Conservation (phyloP, 2,888 invertebrate genomes). For the Rhaphigaster nebulosa region DNA sequence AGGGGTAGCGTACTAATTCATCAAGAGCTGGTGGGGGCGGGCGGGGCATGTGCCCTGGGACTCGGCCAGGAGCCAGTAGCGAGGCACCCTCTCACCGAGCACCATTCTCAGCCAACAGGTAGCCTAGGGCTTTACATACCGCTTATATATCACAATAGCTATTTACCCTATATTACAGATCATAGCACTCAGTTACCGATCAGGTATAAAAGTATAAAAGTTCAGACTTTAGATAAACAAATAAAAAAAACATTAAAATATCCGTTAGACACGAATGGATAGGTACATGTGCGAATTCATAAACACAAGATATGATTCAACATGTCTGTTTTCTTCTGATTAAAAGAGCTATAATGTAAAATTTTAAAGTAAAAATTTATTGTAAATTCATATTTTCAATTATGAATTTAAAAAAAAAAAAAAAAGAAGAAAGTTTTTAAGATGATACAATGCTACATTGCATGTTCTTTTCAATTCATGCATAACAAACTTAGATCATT, state of each 20-base stretch:
- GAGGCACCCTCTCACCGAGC: not conserved
- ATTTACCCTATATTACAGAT: not conserved
- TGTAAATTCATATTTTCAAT: not conserved
- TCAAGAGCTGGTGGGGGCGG: slow-evolving; percentile 23
- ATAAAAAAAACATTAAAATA: not conserved
- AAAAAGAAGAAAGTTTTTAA: not conserved
- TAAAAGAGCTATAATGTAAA: not conserved
- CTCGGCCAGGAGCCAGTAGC: not conserved
- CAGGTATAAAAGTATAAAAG: too few relatives aligned
- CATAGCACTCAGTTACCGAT: not conserved
- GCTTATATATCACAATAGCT: not conserved
- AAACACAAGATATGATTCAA: not conserved
- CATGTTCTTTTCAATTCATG: not conserved
- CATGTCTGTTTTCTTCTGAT: too few relatives aligned
- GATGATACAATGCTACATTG: not conserved
- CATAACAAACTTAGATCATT: not conserved
- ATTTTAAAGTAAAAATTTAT: not conserved
- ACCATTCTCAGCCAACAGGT: slow-evolving; percentile 21
- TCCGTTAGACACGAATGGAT: not conserved
- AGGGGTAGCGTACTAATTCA: not conserved
- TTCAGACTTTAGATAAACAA: not conserved
- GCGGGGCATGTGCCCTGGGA: slow-evolving; percentile 43
- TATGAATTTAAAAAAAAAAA: not conserved
- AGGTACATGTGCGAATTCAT: not conserved
- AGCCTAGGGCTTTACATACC: not conserved